These are phyloP conservation scores for Sebastes minor DNA, from an alignment of 2,797 vertebrate species.

Conservation along the genomic window DNA sequence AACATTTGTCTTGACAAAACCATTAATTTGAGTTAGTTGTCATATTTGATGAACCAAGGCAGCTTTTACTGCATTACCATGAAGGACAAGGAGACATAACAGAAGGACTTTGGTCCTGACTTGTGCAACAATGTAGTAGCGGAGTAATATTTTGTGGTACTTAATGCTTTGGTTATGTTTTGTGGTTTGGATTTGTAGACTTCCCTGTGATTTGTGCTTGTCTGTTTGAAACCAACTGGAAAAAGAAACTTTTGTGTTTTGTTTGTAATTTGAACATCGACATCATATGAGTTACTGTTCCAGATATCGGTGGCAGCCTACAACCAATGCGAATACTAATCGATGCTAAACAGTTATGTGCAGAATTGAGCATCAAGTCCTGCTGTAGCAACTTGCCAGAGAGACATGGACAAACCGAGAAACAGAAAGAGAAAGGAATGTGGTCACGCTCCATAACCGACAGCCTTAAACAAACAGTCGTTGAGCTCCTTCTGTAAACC, in stretches of 20 bases:
- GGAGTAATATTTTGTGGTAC: background rate
- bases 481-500: conserved; percentile 49
- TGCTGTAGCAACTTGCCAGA: background rate
- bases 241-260: conserved; percentile 19
- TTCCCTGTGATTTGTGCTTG: background rate
- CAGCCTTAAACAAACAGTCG: conserved; percentile 64
- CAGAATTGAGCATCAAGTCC: background rate
- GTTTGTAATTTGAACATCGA: conserved; percentile 23
- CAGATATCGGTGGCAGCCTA: background rate
- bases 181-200: conserved; percentile 19
- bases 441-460: conserved; percentile 52
- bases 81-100: conserved; percentile 43
- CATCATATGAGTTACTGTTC: conserved; percentile 6
- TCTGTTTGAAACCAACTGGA: background rate
- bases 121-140: background rate
- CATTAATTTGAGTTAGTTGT: conserved; percentile 21
- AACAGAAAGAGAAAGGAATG: conserved; percentile 22
- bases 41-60: background rate
- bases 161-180: conserved; percentile 6
- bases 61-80: conserved; percentile 11
- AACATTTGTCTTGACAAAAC: conserved; percentile 29
- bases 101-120: conserved; percentile 2
- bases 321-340: background rate
- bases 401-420: background rate
- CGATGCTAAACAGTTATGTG: background rate